Evolutionary conservation across 2,888 invertebrate genomes (phyloP).

Genomic region (Melieria crassipennis): DNA sequence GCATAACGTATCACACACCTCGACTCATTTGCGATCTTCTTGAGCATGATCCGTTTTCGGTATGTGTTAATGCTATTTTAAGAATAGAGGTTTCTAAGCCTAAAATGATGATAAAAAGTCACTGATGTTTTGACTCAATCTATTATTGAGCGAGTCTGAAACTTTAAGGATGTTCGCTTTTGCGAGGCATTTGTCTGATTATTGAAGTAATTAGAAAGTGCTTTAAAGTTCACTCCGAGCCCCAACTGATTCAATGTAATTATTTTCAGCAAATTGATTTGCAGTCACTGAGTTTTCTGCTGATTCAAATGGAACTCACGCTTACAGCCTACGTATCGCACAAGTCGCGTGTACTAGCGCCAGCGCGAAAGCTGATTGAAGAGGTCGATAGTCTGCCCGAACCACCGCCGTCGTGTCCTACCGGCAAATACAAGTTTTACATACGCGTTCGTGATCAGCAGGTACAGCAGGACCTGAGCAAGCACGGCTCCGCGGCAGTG

Average conservation of each 20-base stretch:
- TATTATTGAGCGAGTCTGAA: constrained; percentile 59
- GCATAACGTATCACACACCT: constrained; percentile 76
- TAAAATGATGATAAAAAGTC: constrained; percentile 49
- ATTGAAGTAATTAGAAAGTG: neutral
- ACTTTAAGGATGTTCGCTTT: constrained; percentile 49
- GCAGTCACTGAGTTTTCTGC: constrained; percentile 71
- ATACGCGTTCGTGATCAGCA: constrained; percentile 67
- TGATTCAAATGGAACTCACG: constrained; percentile 74
- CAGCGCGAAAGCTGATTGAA: constrained; percentile 76
- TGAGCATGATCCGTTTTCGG: constrained; percentile 80
- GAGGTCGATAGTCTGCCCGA: constrained; percentile 73
- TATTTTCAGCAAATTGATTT: constrained; percentile 72
- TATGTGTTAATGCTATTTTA: constrained; percentile 57
- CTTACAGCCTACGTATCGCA: constrained; percentile 87
- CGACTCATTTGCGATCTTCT: constrained; percentile 76
- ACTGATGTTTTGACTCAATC: constrained; percentile 58
- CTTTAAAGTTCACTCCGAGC: neutral
- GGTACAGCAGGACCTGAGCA: constrained; percentile 58
- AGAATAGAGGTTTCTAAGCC: neutral
- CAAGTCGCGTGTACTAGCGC: constrained; percentile 79
- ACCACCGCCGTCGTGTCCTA: constrained; percentile 72
- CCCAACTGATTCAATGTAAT: neutral
- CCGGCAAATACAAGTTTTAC: constrained; percentile 73
- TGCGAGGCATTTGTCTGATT: constrained; percentile 51
- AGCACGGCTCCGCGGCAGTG: constrained; percentile 54